Conservation (phyloP, 1,140 invertebrate species). For the Saccostrea cuccullata region DNA sequence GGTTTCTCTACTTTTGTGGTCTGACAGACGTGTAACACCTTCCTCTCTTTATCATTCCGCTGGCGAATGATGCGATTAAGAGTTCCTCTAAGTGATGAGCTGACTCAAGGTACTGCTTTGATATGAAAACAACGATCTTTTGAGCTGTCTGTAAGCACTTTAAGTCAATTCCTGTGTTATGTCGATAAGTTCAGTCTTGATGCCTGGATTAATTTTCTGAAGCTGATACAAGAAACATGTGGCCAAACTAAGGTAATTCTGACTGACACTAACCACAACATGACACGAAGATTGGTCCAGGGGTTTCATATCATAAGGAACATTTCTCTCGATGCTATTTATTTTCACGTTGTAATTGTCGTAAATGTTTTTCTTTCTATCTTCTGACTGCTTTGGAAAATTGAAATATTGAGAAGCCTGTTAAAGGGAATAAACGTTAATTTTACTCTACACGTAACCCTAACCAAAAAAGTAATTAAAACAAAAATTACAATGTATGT, state of each 20-base stretch:
- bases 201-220: background rate
- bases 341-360: background rate
- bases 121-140: constrained; percentile 62
- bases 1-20: constrained; percentile 45
- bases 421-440: background rate
- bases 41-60: constrained; percentile 39
- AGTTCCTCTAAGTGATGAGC: constrained; percentile 60
- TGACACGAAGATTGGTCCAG: background rate
- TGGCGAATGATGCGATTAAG: constrained; percentile 63
- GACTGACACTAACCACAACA: background rate
- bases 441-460: no score
- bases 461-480: no score
- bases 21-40: constrained; percentile 53
- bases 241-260: background rate
- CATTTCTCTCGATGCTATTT: background rate
- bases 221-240: constrained; percentile 29
- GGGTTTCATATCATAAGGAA: background rate
- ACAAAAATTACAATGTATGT: no score
- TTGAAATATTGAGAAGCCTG: background rate
- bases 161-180: constrained; percentile 45
- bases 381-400: background rate
- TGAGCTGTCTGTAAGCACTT: constrained; percentile 58
- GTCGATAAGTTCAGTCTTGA: constrained; percentile 47
- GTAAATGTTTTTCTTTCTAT: background rate
- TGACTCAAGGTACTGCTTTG: constrained; percentile 58